Conservation (phyloP, 2,888 invertebrate species). For the Hypomecis punctinalis region DNA sequence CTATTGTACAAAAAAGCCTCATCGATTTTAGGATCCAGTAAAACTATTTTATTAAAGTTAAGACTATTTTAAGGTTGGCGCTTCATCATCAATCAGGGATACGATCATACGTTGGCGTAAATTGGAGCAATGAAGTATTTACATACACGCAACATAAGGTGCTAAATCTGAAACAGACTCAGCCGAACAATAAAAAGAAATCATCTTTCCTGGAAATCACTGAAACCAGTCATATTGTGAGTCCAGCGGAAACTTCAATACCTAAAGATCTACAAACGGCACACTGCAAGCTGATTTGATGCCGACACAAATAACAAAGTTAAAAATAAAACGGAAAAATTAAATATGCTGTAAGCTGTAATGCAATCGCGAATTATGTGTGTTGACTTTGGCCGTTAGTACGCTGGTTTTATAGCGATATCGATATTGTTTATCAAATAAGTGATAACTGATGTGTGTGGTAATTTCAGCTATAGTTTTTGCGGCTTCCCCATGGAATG, state of each 20-base stretch:
- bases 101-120: background rate
- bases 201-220: conserved; percentile 47
- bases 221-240: conserved; percentile 43
- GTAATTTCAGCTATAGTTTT: conserved; percentile 4
- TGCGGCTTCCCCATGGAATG: conserved; percentile 23
- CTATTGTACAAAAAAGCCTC: too few species aligned
- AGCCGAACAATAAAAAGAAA: conserved; percentile 38
- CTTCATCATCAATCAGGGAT: background rate
- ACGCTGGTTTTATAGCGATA: conserved; percentile 24
- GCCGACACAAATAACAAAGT: conserved; percentile 62
- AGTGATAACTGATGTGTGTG: conserved; percentile 5
- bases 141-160: conserved; percentile 21
- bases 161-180: conserved; percentile 29
- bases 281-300: conserved; percentile 35
- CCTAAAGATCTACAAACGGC: conserved; percentile 28
- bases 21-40: background rate
- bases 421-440: conserved; percentile 9
- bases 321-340: conserved; percentile 58
- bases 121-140: conserved; percentile 19
- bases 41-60: background rate
- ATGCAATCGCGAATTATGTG: conserved; percentile 33
- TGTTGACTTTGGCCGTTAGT: conserved; percentile 25
- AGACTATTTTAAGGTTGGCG: conserved; percentile 1
- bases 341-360: conserved; percentile 48
- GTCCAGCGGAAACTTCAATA: conserved; percentile 39